phyloP scores from a whole-genome alignment of 2,113 vertebrate genomes.

The Rhea americana region DNA sequence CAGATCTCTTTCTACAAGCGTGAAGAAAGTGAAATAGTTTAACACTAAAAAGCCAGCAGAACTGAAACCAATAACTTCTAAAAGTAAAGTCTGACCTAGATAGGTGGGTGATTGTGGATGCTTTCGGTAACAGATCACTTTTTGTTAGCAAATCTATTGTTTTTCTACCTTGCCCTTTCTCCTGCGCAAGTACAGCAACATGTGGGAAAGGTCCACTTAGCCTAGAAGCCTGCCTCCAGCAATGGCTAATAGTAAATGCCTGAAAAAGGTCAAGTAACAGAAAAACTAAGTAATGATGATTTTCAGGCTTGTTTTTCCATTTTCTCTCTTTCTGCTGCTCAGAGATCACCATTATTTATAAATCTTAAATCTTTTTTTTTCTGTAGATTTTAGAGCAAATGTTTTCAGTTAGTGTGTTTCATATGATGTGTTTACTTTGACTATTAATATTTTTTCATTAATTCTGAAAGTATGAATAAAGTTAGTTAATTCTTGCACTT shows the following conservation, averaged over 20 bases:
- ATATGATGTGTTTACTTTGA: background rate
- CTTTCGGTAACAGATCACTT: too few species aligned
- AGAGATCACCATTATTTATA: too few species aligned
- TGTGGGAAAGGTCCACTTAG: too few species aligned
- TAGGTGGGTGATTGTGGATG: too few species aligned
- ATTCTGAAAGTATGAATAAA: background rate
- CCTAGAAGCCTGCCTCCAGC: too few species aligned
- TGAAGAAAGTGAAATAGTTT: background rate
- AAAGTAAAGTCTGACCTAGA: background rate
- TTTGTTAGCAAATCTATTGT: background rate
- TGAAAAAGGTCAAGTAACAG: too few species aligned
- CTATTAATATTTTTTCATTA: background rate
- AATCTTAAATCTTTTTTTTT: too few species aligned
- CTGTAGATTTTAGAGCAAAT: background rate
- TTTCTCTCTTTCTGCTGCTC: too few species aligned
- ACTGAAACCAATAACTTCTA: background rate
- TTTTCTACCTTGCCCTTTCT: background rate
- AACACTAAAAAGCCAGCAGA: background rate
- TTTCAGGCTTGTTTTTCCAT: too few species aligned
- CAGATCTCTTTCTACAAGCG: background rate
- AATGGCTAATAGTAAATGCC: too few species aligned
- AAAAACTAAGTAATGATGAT: too few species aligned
- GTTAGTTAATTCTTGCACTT: background rate
- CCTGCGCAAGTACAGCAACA: too few species aligned
- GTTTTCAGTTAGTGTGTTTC: background rate